Base-by-base conservation (phyloP, 1,140 invertebrate genomes). In the Macrotrachela quadricornifera region DNA sequence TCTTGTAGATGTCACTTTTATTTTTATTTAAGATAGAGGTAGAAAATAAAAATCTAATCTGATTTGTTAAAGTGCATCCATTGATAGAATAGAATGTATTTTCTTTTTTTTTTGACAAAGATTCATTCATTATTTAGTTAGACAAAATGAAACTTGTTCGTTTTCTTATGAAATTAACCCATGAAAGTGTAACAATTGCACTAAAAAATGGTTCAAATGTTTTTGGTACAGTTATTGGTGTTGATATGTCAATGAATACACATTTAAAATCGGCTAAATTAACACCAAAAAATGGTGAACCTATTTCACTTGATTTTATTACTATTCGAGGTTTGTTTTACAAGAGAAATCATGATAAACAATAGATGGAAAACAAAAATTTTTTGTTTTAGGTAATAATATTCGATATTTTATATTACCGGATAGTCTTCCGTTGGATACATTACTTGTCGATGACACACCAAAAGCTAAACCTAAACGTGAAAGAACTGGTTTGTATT, bases 171-270 rank as follows among this genome's bases (percentile, higher is more conserved):
- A 97, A 99, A 74, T 73, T 99, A 30, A 95, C 88, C 72, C 94
- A 97, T 71, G 94, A 99, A 72, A 95, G 92, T 14, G 92, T 99
- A 13, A 95, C 88, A 9, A 90, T 99, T 64, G 94, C 99, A 72
- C 68, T 99, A 39, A 99, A 99, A 73, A 99, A 99, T 77, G 92
- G 94, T 6, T 95, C 91, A 47, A 83, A 90, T 68, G 85, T 97
- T 43, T 84, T 88, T 64, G 90, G 90, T 49, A 95, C 90, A 13
- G 90, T 96, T 46, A 87, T 85, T 66, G 79, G 79, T 80, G 92
- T 97, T 39, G 92, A 99, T 75, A 87, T 96, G 14, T 90, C 90
- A 2, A 99, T 99, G 94, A 99, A 99, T 71, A 99, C 91, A 52
- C 94, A 99, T 73, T 74, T 99, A 52, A 95, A 95, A 73, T 80